Conservation (phyloP, 1,140 invertebrate species). For the Drosophila lowei region DNA sequence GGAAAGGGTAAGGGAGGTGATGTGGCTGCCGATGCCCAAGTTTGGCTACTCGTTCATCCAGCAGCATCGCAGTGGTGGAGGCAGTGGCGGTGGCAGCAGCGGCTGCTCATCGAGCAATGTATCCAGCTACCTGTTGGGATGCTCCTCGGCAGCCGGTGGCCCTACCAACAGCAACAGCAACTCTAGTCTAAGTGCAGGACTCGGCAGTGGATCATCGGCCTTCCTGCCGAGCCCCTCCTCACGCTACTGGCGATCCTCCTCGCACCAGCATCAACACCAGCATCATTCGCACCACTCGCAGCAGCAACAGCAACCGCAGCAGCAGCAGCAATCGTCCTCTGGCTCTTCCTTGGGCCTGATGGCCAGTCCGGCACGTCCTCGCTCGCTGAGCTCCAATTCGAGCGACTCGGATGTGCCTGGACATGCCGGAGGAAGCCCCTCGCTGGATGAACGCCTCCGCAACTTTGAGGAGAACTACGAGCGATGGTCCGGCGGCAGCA, state of each 20-base stretch:
- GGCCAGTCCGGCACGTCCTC: constrained; percentile 85
- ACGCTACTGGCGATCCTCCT: constrained; percentile 74
- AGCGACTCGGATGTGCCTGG: constrained; percentile 85
- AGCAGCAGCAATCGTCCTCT: constrained; percentile 41
- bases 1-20: constrained; percentile 87
- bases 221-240: constrained; percentile 72
- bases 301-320: constrained; percentile 41
- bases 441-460: constrained; percentile 93
- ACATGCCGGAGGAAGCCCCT: constrained; percentile 85
- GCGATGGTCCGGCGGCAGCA: constrained; percentile 91
- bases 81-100: constrained; percentile 18
- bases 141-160: constrained; percentile 25
- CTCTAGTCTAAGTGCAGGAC: constrained; percentile 76
- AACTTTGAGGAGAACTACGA: constrained; percentile 96
- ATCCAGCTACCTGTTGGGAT: constrained; percentile 38
- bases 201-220: constrained; percentile 39
- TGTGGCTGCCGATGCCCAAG: constrained; percentile 92
- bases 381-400: constrained; percentile 86
- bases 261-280: constrained; percentile 71
- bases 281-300: constrained; percentile 73
- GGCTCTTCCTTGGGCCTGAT: constrained; percentile 53
- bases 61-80: constrained; percentile 21
- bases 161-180: constrained; percentile 49
- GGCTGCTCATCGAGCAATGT: no score
- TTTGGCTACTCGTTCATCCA: constrained; percentile 90